A percentile compares a stretch with the other conserved stretches of the same genome.
phyloP scores from a whole-genome alignment of 2,113 vertebrate species.

The Barnardius zonarius region DNA sequence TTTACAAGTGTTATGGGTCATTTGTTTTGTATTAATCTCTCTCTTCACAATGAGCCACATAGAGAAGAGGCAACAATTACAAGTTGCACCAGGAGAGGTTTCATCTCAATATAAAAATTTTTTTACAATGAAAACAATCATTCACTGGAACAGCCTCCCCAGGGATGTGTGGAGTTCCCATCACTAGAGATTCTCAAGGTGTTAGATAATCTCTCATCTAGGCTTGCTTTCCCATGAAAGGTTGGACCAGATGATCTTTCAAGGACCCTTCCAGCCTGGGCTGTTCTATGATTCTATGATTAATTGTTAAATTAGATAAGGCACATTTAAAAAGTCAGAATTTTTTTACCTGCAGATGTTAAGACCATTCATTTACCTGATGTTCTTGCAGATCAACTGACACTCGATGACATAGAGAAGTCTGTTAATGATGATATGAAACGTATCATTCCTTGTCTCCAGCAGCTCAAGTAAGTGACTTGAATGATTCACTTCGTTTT shows the following conservation, averaged over 20 bases:
- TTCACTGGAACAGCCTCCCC: neutral
- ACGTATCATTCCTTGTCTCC: slow-evolving; percentile 90
- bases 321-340: neutral
- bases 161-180: neutral
- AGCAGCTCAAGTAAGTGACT: slow-evolving; percentile 89
- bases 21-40: neutral
- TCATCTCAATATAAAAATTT: neutral
- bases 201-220: neutral
- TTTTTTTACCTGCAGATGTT: neutral
- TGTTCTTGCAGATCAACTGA: slow-evolving; percentile 84
- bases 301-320: neutral
- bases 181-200: neutral
- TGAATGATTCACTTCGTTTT: neutral
- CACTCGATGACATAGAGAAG: slow-evolving; percentile 95
- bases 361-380: neutral
- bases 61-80: neutral
- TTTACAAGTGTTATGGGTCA: neutral
- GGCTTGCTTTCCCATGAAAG: neutral
- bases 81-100: neutral
- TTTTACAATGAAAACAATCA: neutral
- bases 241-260: neutral
- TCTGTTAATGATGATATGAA: slow-evolving; percentile 97
- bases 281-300: neutral
- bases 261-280: neutral
- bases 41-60: neutral